Base-by-base conservation (phyloP, 2,113 vertebrate species). In the Anarrhichthys ocellatus region DNA sequence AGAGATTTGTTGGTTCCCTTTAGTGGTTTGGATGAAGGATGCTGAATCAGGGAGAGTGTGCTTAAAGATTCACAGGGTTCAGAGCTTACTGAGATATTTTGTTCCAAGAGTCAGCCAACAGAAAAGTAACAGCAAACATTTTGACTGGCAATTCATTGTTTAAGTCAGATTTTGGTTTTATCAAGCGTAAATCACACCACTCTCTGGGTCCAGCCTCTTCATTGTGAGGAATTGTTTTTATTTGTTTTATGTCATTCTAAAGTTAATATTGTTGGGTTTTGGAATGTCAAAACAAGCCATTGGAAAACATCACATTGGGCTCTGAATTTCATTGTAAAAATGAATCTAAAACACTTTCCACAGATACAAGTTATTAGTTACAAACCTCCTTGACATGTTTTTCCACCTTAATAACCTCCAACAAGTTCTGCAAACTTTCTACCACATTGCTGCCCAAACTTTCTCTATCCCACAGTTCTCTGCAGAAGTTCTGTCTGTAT, bases 401-500 rank as follows among this genome's bases (percentile, higher is more conserved):
- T 27, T 18, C 13, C 36, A 24, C 5, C 1, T 32, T 42, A 27
- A 58, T 48, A 20, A n/a, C 15, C 13, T 8, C n/a, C 34, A 34
- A 20, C 29, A 48, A 59, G 4, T 11, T 70, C 11, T 14, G 22
- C 27, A 38, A 69, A 38, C 22, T 42, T 66, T 61, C 17, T 15
- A 36, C 24, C 0, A 0, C 27, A 18, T 70, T 29, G 18, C 7
- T 69, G 11, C 36, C 13, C 0, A 58, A 68, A 73, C 38, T 17
- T 34, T 63, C 24, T 71, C 24, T 9, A 71, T 70, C 11, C 24
- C 10, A 48, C 36, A 64, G 18, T 59, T 42, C n/a, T 66, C 34
- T 63, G 74, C 40, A 70, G 18, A 65, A 32, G 64, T 78, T 80
- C n/a, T 67, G 38, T 62, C 65, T 52, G 4, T 36, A 29, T 58